Conservation (phyloP, 2,797 vertebrate species). For the Melanotaenia pygmaea region DNA sequence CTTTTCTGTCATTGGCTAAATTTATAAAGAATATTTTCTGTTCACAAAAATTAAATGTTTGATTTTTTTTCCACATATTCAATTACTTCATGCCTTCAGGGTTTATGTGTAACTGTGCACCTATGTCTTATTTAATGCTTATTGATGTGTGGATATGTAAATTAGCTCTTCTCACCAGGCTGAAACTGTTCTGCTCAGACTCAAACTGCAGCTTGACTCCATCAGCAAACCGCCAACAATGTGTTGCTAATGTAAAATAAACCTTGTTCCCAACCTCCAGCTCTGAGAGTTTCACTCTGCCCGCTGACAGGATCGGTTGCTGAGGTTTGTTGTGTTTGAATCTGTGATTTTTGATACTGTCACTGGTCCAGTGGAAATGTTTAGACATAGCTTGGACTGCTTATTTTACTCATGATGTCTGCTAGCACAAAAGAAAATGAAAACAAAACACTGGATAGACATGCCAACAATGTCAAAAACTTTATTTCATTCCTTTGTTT, state of each 20-base stretch:
- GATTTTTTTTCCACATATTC: background rate
- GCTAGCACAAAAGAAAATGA: background rate
- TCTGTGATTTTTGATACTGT: slow-evolving; percentile 20
- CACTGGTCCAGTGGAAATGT: slow-evolving; percentile 13
- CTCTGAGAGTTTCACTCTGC: slow-evolving; percentile 18
- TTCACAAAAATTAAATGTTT: background rate
- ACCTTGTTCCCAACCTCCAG: slow-evolving; percentile 15
- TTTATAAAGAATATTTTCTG: background rate
- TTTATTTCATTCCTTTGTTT: slow-evolving; percentile 1
- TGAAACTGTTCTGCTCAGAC: slow-evolving; percentile 1
- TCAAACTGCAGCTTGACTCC: slow-evolving; percentile 14
- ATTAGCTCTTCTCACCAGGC: background rate
- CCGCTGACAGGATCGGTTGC: slow-evolving; percentile 20
- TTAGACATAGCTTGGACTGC: slow-evolving; percentile 10
- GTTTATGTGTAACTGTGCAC: background rate
- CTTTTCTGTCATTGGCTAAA: background rate
- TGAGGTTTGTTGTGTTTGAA: slow-evolving; percentile 20
- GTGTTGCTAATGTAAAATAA: slow-evolving; percentile 31
- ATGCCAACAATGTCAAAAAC: background rate
- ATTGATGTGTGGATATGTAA: slow-evolving; percentile 10
- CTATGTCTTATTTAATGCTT: background rate
- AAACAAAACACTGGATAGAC: background rate
- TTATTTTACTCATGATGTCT: slow-evolving; percentile 6
- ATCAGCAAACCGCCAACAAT: slow-evolving; percentile 29
- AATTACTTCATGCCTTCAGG: background rate